phyloP scores from a whole-genome alignment of 2,113 vertebrate species.

The Callopanchax toddi region DNA sequence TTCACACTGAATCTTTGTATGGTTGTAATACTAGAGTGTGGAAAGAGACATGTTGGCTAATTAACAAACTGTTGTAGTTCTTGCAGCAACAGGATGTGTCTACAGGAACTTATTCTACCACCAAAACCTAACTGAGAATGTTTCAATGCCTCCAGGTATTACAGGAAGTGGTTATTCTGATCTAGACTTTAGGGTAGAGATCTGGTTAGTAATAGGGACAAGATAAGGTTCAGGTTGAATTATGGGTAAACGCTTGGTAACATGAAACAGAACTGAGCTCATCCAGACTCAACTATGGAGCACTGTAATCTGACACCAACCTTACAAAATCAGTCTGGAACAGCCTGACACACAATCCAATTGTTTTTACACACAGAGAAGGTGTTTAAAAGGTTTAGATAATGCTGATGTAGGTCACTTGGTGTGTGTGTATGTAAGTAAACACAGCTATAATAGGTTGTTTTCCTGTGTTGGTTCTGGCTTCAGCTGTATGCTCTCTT shows the following conservation, averaged over 20 bases:
- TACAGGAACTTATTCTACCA: neutral
- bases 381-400: neutral
- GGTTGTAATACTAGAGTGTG: too few species aligned
- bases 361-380: neutral
- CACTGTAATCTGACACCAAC: neutral
- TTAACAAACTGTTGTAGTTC: too few species aligned
- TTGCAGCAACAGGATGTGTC: neutral
- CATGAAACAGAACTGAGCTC: neutral
- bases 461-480: constrained; percentile 3
- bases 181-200: neutral
- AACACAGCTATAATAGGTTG: neutral
- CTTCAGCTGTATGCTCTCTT: constrained; percentile 23
- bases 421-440: neutral
- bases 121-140: too few species aligned
- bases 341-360: neutral
- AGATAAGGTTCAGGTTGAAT: neutral
- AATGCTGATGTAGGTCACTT: neutral
- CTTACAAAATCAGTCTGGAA: too few species aligned
- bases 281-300: neutral
- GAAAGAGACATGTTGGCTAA: too few species aligned
- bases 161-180: neutral
- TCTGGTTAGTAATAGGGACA: neutral
- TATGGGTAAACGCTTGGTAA: neutral
- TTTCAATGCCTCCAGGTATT: neutral
- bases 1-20: too few species aligned